phyloP scores from a whole-genome alignment of 2,888 invertebrate genomes.

The Rugalucina vietnamica region DNA sequence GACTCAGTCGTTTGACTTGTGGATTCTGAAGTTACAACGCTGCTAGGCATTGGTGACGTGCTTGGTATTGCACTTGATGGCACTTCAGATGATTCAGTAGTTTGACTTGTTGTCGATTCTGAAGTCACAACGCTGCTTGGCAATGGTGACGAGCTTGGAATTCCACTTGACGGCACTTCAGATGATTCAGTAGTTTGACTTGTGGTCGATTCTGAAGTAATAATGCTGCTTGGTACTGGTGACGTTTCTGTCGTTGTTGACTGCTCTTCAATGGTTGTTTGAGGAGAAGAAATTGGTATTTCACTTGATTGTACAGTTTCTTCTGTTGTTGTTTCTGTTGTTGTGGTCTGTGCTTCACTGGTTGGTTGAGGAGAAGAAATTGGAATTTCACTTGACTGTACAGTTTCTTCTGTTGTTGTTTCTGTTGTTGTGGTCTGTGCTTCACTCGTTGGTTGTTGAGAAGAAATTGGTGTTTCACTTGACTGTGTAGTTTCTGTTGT shows the following conservation, averaged over 20 bases:
- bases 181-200: not conserved
- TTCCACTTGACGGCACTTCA: not conserved
- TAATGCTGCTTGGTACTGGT: not conserved
- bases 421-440: not conserved
- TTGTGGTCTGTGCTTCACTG: not conserved
- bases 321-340: not conserved
- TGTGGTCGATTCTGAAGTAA: not conserved
- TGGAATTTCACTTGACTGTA: not conserved
- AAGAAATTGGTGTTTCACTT: not conserved
- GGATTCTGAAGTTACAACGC: not conserved
- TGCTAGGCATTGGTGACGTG: not conserved
- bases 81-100: not conserved
- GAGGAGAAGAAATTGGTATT: not conserved
- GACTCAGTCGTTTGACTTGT: not conserved
- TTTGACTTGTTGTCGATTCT: not conserved
- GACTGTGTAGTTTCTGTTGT: not conserved
- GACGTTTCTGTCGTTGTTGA: not conserved
- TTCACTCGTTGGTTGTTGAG: not conserved
- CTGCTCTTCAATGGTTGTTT: not conserved
- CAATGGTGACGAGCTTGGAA: not conserved
- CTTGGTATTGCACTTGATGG: not conserved
- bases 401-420: not conserved
- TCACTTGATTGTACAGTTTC: too few relatives aligned
- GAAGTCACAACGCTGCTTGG: not conserved
- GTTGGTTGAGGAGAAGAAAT: not conserved